A percentile compares a stretch with the other conserved stretches of the same genome.
Evolutionary conservation across 2,888 invertebrate species (phyloP).

Genomic region (Calameuta idolon): DNA sequence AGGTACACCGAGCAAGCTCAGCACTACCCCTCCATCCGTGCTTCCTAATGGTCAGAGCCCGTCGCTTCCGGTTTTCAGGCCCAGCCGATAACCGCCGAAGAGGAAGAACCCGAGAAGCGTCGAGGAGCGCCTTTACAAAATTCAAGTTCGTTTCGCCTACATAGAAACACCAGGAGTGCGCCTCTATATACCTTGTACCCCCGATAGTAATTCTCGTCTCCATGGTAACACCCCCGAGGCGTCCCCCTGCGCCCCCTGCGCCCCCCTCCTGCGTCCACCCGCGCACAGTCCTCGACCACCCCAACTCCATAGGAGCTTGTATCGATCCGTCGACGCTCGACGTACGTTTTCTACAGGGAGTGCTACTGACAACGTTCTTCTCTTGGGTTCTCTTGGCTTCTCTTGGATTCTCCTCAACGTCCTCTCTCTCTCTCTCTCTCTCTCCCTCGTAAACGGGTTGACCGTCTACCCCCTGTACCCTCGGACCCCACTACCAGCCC

Average conservation of each 20-base stretch:
- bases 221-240: constrained; percentile 63
- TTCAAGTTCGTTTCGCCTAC: constrained; percentile 22
- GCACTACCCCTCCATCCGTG: no score
- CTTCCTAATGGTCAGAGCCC: neutral
- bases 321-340: constrained; percentile 52
- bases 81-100: neutral
- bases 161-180: neutral
- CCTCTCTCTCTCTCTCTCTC: neutral
- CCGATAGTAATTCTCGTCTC: constrained; percentile 50
- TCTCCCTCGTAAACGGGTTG: constrained; percentile 1
- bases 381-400: constrained; percentile 12
- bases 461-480: no score
- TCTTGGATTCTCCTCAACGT: constrained; percentile 13
- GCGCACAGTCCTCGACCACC: constrained; percentile 41
- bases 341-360: constrained; percentile 50
- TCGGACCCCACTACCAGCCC: neutral
- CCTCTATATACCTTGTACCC: constrained; percentile 12
- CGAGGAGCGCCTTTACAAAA: constrained; percentile 21
- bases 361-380: constrained; percentile 45
- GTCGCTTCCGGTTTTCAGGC: neutral
- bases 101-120: neutral
- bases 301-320: constrained; percentile 47
- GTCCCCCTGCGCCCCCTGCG: constrained; percentile 54
- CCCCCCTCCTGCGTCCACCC: constrained; percentile 54
- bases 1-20: no score